Base-by-base conservation (phyloP, 2,797 vertebrate genomes). In the Typhlichthys subterraneus region DNA sequence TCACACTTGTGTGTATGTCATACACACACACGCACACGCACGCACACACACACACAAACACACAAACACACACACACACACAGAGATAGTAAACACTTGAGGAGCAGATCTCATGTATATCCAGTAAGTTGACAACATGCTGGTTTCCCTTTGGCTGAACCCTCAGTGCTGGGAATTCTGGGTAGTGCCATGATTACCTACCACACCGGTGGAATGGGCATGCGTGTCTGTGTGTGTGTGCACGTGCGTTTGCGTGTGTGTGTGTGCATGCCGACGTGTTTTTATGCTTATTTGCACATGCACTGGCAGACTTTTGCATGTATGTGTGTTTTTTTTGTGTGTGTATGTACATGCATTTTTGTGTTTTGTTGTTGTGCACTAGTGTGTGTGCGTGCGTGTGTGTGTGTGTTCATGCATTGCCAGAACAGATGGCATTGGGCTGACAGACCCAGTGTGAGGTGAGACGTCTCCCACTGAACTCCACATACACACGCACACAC, bases 391-490 rank as follows among this genome's bases (percentile, higher is more conserved):
- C 49, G 53, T 46, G 38, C 15, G 14, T 45, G 48, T 45, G 49
- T 29, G 51, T 31, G 19, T 54, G 64, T 49, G 69, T 64, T 64
- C 12, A 29, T 63, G 48, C 57, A 56, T 62, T 57, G 48, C 67
- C 57, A 65, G 85, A 92, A 88, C 91, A 93, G 90, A 93, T 93
- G 92, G 90, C 79, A 75, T 69, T 64, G 71, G 81, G 85, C 85
- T 89, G 88, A 88, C 85, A 86, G 75, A 77, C 87, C 70, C 86
- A 89, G 89, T 88, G 80, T 89, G 91, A 87, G 81, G 73, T 78
- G 85, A 87, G 82, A 85, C 77, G 72, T 84, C 84, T 86, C 82
- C 87, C 75, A 84, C 73, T 61, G 76, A 86, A 89, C 77, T 83
- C 69, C 76, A 72, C 67, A 82, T 81, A 76, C 79, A 84, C 76